Conservation (phyloP, 1,140 invertebrate genomes). For the Acromyrmex echinatior region DNA sequence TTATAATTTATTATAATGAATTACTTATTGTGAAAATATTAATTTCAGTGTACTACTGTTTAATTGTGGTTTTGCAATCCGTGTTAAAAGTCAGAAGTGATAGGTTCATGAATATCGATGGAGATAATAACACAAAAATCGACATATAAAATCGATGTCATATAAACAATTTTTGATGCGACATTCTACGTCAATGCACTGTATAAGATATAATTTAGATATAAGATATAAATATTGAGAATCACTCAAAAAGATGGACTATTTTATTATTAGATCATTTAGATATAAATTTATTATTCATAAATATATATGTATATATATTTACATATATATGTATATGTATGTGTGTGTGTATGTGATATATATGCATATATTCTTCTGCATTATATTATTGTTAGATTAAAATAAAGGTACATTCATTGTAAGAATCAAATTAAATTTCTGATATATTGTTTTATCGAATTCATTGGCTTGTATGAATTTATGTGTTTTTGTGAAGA, state of each 20-base stretch:
- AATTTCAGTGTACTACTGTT: constrained; percentile 65
- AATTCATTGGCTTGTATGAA: constrained; percentile 34
- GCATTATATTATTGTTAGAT: constrained; percentile 73
- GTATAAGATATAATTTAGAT: constrained; percentile 64
- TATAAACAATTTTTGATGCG: constrained; percentile 35
- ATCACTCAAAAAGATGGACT: constrained; percentile 68
- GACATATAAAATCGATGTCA: constrained; percentile 1
- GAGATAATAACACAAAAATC: constrained; percentile 41
- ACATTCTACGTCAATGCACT: constrained; percentile 65
- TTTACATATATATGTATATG: constrained; percentile 1
- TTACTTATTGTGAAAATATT: constrained; percentile 61
- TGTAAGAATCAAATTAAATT: constrained; percentile 65
- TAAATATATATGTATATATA: constrained; percentile 44
- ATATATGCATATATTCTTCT: constrained; percentile 62
- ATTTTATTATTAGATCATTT: constrained; percentile 77
- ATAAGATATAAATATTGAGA: constrained; percentile 62
- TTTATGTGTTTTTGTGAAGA: neutral
- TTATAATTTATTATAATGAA: constrained; percentile 30
- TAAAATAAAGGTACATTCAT: constrained; percentile 73
- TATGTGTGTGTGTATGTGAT: constrained; percentile 20
- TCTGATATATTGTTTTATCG: constrained; percentile 48
- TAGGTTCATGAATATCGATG: constrained; percentile 59
- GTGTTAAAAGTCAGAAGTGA: constrained; percentile 55
- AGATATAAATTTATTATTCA: constrained; percentile 66
- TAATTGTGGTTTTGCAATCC: constrained; percentile 45